A percentile compares a stretch with the other conserved stretches of the same genome.
Conservation (phyloP, 2,888 invertebrate species). For the Patella depressa region DNA sequence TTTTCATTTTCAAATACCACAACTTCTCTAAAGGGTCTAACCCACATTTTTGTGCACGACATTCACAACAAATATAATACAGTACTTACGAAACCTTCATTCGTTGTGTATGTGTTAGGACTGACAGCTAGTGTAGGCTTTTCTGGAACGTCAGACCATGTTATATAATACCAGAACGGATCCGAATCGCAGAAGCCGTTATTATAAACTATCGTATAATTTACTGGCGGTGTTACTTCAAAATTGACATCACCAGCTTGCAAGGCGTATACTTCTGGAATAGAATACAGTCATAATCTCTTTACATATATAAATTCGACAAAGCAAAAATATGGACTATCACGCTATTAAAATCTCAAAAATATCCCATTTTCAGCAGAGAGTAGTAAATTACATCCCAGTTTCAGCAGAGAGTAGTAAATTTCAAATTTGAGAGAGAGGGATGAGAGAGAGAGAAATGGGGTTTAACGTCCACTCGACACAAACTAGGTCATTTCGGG, state of each 20-base stretch:
- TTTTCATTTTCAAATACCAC: too few relatives aligned
- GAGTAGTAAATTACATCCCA: too few relatives aligned
- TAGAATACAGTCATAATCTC: not conserved
- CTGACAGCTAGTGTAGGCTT: not conserved
- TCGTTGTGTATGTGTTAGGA: not conserved
- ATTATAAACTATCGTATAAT: slow-evolving; percentile 1
- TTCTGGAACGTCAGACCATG: not conserved
- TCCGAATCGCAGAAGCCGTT: not conserved
- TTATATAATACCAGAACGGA: not conserved
- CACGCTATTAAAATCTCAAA: too few relatives aligned
- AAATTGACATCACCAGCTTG: not conserved
- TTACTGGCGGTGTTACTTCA: not conserved
- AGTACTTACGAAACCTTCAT: not conserved
- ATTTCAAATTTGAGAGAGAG: too few relatives aligned
- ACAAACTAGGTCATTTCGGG: too few relatives aligned
- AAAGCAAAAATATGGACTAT: not conserved
- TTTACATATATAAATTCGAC: not conserved
- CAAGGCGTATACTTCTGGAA: not conserved
- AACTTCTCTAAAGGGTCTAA: too few relatives aligned
- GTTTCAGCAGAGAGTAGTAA: too few relatives aligned
- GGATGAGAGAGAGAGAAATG: too few relatives aligned
- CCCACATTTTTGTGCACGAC: too few relatives aligned
- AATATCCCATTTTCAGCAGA: too few relatives aligned
- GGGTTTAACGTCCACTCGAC: too few relatives aligned
- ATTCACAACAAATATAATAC: too few relatives aligned